These are phyloP conservation scores for Epirrita christyi DNA, from an alignment of 2,888 invertebrate species.

Conservation along the genomic window DNA sequence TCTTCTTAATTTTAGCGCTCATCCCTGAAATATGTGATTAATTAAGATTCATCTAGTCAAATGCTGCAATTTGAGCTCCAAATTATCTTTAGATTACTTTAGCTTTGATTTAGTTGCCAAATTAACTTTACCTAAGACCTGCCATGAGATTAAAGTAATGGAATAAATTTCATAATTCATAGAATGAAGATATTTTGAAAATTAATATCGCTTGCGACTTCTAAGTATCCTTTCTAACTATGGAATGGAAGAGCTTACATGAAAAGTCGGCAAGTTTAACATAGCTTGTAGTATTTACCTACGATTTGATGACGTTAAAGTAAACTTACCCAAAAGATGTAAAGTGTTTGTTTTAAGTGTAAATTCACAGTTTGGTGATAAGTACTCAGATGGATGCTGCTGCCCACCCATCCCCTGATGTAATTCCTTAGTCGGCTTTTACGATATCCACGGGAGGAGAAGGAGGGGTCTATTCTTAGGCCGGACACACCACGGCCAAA, in stretches of 20 bases:
- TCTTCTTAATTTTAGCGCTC: slow-evolving; percentile 37
- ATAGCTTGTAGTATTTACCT: neutral
- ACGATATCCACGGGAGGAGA: too few species aligned
- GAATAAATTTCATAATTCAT: slow-evolving; percentile 1
- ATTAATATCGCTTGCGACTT: neutral
- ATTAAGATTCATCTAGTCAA: slow-evolving; percentile 33
- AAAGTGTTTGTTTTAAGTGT: too few species aligned
- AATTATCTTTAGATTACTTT: slow-evolving; percentile 26
- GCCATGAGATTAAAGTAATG: slow-evolving; percentile 4
- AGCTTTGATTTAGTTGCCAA: slow-evolving; percentile 17
- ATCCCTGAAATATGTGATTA: slow-evolving; percentile 37
- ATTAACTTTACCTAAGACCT: slow-evolving; percentile 7
- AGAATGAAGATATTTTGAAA: neutral
- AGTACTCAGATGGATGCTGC: too few species aligned
- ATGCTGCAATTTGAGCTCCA: slow-evolving; percentile 20
- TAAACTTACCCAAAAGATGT: too few species aligned
- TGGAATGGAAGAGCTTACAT: too few species aligned
- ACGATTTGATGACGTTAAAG: too few species aligned
- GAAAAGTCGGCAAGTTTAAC: too few species aligned
- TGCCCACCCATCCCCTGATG: too few species aligned
- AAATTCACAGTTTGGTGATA: too few species aligned
- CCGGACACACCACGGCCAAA: too few species aligned
- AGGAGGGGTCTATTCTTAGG: too few species aligned
- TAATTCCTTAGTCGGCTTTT: too few species aligned
- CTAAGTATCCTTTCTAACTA: neutral